These are phyloP conservation scores for Promerops cafer DNA, from an alignment of 2,113 vertebrate species.

Conservation along the genomic window DNA sequence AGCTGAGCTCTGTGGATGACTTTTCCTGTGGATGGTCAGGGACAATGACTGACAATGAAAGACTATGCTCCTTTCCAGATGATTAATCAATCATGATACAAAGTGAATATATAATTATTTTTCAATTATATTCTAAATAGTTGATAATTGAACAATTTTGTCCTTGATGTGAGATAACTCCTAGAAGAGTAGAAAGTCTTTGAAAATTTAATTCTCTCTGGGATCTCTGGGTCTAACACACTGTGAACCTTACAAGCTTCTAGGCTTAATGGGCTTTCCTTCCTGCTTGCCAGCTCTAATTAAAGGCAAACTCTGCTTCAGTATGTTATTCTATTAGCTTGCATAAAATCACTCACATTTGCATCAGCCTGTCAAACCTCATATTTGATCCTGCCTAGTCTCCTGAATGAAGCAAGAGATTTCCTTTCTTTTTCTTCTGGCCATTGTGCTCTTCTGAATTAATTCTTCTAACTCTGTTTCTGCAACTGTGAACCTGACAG, in stretches of 20 bases:
- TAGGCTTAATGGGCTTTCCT: neutral
- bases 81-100: neutral
- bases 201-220: constrained; percentile 10
- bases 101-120: neutral
- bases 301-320: neutral
- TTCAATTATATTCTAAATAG: neutral
- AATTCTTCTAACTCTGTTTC: neutral
- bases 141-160: neutral
- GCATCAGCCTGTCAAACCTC: neutral
- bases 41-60: neutral
- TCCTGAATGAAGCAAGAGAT: neutral
- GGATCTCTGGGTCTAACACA: neutral
- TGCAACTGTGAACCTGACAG: neutral
- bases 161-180: neutral
- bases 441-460: neutral
- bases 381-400: constrained; percentile 4
- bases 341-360: constrained; percentile 37
- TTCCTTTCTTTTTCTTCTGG: neutral
- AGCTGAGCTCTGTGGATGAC: neutral
- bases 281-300: constrained; percentile 24
- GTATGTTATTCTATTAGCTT: constrained; percentile 14
- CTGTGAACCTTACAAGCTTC: neutral
- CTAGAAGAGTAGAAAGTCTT: neutral
- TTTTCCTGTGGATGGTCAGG: neutral
- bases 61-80: neutral